These are phyloP conservation scores for Ciona savignyi DNA, from an alignment of 23 tunicate species.

Conservation along the genomic window DNA sequence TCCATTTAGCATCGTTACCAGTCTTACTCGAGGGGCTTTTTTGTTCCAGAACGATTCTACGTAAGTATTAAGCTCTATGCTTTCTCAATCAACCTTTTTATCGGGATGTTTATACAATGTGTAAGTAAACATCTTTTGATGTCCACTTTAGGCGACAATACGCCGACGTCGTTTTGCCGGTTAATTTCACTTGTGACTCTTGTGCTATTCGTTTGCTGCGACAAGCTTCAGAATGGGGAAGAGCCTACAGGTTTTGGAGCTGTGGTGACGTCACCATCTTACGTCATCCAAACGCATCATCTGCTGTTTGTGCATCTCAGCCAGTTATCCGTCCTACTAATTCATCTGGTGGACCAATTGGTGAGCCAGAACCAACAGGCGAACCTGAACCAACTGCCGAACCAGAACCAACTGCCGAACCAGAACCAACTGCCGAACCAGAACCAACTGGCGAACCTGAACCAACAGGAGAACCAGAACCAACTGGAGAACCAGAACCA, in stretches of 20 bases:
- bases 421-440: conserved; percentile 40
- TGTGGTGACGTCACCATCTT: conserved; percentile 78
- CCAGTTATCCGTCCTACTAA: conserved; percentile 9
- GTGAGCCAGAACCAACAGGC: conserved; percentile 27
- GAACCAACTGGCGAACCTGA: conserved; percentile 12
- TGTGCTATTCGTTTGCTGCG: conserved; percentile 60
- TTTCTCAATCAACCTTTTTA: neutral
- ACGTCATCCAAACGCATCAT: conserved; percentile 20
- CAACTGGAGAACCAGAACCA: conserved; percentile 23
- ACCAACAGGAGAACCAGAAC: conserved; percentile 12
- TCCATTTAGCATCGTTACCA: conserved; percentile 20
- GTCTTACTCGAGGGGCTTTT: conserved; percentile 42
- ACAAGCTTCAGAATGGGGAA: conserved; percentile 81
- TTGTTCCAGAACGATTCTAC: conserved; percentile 73
- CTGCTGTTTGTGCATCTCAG: conserved; percentile 22
- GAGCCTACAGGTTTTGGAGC: conserved; percentile 71
- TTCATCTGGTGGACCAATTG: neutral
- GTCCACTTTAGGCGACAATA: conserved; percentile 34
- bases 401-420: conserved; percentile 55
- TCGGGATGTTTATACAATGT: neutral
- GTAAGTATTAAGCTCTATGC: conserved; percentile 30
- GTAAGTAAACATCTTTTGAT: neutral
- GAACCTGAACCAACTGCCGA: conserved; percentile 23
- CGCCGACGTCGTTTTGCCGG: conserved; percentile 49
- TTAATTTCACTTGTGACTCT: conserved; percentile 37